These are phyloP conservation scores for Zaprionus kolodkinae DNA, from an alignment of 1,140 invertebrate genomes.

Conservation along the genomic window DNA sequence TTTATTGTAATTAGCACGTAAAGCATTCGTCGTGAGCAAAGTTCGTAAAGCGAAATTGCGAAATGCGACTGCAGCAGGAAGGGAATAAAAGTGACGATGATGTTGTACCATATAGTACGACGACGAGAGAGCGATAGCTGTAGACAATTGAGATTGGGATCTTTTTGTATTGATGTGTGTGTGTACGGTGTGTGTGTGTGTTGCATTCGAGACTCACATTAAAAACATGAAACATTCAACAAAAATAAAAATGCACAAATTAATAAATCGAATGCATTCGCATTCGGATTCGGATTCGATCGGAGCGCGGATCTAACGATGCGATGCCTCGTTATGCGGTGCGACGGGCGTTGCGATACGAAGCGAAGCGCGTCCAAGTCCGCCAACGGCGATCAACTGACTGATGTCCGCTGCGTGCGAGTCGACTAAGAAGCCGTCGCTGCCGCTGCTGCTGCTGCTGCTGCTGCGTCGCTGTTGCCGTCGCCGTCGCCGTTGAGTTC, in stretches of 20 bases:
- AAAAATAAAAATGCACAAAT: not conserved
- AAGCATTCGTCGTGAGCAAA: conserved; percentile 22
- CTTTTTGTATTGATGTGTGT: not conserved
- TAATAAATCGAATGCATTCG: conserved; percentile 10
- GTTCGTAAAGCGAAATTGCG: conserved; percentile 6
- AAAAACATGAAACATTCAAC: conserved; percentile 48
- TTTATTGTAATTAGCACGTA: conserved; percentile 41
- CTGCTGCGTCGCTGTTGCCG: not conserved
- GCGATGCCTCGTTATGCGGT: not conserved
- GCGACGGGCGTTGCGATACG: conserved; percentile 18
- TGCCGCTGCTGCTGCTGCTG: not conserved
- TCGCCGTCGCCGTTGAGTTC: not conserved
- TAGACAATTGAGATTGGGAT: not conserved
- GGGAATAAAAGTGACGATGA: conserved; percentile 4
- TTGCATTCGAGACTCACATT: conserved; percentile 50
- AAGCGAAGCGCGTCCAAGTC: conserved; percentile 62
- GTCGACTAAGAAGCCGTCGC: conserved; percentile 37
- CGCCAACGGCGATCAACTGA: conserved; percentile 77
- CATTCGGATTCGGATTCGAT: not conserved
- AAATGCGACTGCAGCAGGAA: not conserved
- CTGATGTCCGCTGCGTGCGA: conserved; percentile 50
- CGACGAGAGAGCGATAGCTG: not conserved
- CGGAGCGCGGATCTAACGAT: conserved; percentile 9
- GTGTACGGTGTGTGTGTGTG: not conserved
- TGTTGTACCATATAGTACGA: not conserved